Evolutionary conservation across 2,888 invertebrate species (phyloP).

Genomic region (Drosophila maculinotata): DNA sequence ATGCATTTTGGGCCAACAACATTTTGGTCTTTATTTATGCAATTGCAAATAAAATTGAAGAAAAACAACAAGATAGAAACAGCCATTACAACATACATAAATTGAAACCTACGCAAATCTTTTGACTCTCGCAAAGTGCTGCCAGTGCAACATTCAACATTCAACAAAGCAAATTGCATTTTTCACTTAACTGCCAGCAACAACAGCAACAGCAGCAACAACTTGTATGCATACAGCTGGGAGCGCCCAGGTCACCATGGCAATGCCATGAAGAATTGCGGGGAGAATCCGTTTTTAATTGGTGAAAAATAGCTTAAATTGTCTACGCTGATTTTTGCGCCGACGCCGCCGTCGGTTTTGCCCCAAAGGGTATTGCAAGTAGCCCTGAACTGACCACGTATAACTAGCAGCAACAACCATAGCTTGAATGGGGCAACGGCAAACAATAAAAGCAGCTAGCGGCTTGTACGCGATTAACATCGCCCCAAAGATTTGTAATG

Average conservation of each 20-base stretch:
- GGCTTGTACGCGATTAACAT: slow-evolving; percentile 63
- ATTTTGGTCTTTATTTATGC: slow-evolving; percentile 42
- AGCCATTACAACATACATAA: slow-evolving; percentile 40
- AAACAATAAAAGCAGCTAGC: slow-evolving; percentile 57
- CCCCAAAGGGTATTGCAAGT: slow-evolving; percentile 60
- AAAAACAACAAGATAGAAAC: slow-evolving; percentile 14
- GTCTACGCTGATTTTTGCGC: slow-evolving; percentile 63
- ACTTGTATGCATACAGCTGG: slow-evolving; percentile 42
- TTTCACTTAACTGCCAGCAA: slow-evolving; percentile 64
- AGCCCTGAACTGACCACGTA: slow-evolving; percentile 58
- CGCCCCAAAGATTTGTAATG: slow-evolving; percentile 75
- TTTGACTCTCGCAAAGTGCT: slow-evolving; percentile 10
- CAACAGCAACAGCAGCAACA: slow-evolving; percentile 30
- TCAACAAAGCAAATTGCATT: slow-evolving; percentile 64
- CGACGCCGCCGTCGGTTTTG: slow-evolving; percentile 25
- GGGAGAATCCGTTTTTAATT: slow-evolving; percentile 77
- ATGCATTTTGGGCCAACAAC: slow-evolving; percentile 44
- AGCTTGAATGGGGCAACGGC: slow-evolving; percentile 29
- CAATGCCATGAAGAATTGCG: slow-evolving; percentile 59
- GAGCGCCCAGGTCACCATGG: slow-evolving; percentile 50
- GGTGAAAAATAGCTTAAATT: slow-evolving; percentile 76
- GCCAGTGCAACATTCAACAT: slow-evolving; percentile 16
- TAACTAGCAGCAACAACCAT: slow-evolving; percentile 33
- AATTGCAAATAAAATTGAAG: slow-evolving; percentile 18
- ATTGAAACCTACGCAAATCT: slow-evolving; percentile 53